These are phyloP conservation scores for Oreonectes daqikongensis DNA, from an alignment of 2,797 vertebrate genomes.

Conservation along the genomic window DNA sequence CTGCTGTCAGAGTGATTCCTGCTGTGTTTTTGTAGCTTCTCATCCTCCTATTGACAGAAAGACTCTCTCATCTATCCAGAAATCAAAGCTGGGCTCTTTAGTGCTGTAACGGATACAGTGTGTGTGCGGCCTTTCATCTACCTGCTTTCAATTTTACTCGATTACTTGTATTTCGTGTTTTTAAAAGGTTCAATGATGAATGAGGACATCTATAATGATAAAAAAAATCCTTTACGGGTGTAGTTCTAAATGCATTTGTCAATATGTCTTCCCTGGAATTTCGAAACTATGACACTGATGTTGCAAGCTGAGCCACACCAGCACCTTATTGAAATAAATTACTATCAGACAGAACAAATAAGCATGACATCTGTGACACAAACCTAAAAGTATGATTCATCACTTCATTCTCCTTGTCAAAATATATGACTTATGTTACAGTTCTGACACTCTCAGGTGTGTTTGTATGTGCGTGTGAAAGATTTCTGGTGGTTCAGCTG, in stretches of 20 bases:
- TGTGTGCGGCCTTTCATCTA: background rate
- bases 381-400: background rate
- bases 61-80: background rate
- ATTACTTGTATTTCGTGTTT: background rate
- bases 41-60: slow-evolving; percentile 26
- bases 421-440: background rate
- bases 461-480: background rate
- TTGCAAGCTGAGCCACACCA: too few species aligned
- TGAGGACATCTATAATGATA: background rate
- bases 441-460: background rate
- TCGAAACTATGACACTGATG: too few species aligned
- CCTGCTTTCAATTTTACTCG: background rate
- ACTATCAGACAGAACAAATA: background rate
- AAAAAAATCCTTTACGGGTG: background rate
- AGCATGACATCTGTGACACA: background rate
- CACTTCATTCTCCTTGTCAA: background rate
- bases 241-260: too few species aligned
- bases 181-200: background rate
- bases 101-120: slow-evolving; percentile 19
- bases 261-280: too few species aligned
- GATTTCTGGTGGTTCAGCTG: background rate
- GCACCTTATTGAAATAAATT: background rate
- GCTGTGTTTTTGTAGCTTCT: slow-evolving; percentile 43
- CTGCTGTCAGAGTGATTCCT: slow-evolving; percentile 19
- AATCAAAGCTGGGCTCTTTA: slow-evolving; percentile 34